Base-by-base conservation (phyloP, 1,140 invertebrate species). In the Cotesia chilonis region DNA sequence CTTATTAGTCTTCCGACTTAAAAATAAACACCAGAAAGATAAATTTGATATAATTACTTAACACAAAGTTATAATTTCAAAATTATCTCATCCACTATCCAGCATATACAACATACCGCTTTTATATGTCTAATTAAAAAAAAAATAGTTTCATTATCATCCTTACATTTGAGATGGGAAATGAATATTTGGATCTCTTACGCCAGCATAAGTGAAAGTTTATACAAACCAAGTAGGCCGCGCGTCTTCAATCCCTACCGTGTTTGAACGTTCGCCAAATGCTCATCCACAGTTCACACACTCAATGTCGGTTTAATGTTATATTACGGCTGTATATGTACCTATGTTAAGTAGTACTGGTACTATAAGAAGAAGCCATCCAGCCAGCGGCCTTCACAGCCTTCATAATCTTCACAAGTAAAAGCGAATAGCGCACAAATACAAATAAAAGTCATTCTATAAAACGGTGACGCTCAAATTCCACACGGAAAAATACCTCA, bases 141-240 rank as follows among this genome's bases (percentile, higher is more conserved):
- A 14, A 66, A 66, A 66, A 66, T 66, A 17, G 64, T 66, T 66
- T 66, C 64, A 66, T 72, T 68, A 72, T 80, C 75, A 66, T 72
- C 61, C 68, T 80, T 74, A 76, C 79, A 80, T 75, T 77, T 73
- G 70, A 76, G 69, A 76, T 78, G 64, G 57, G 57, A 63, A 69
- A 63, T 67, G 70, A 55, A 75, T 80, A 80, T 84, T 80, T 81
- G 82, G 79, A 80, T 76, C 79, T 84, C 83, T 85, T 84, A 85
- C 83, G 83, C 80, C 83, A 85, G 80, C 82, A 60, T 59, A 85
- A 87, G 85, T 87, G 85, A 87, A 87, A 87, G 85, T 86, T 82
- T 80, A 47, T 47, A 10, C 10, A 47, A 47, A 71, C 76, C 80
- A 86, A 87, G 84, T 87, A 85, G 84, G 83, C 83, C 84, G 78